Evolutionary conservation across 2,888 invertebrate genomes (phyloP), one percentile per base, ranked within the genome.

Genomic region (Falcaria lacertinaria): DNA sequence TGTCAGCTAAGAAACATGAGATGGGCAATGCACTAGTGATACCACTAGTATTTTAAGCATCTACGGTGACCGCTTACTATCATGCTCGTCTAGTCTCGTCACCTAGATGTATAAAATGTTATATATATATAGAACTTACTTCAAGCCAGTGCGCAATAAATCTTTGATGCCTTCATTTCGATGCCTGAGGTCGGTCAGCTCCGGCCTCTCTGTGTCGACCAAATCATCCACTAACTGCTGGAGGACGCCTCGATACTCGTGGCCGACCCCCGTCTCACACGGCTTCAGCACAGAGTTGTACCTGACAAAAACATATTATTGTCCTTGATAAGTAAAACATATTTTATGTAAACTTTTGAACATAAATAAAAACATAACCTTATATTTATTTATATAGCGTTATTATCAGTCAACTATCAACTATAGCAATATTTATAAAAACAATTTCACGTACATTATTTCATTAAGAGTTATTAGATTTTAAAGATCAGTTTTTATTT

Each of bases 121-220:
- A 11, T 16, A 28, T 13, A 36, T 32, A 35, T 25, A 3, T 34
- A 36, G 36, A 39, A 58, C 82, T 81, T 75, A 93, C 94, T 91
- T 92, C 42, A 94, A 90, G 3, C 93, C 92, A 36, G 76, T 86
- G 7, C 82, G 57, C 5, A 90, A 53, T 0, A 89, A 53, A 28
- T 92, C 91, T 57, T 93, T 93, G 33, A 93, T 86, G 15, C 92
- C 91, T 28, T 91, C 89, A 32, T 90, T 89, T 60, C 90, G 87
- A 50, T 89, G 89, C 35, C 88, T 87, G 36, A 94, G 69, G 64
- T 94, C 94, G 0, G 75, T 60, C 33, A 93, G 69, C n/a, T 92
- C 92, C 2, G 91, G 90, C 47, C 89, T 86, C 7, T 89, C 75
- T 0, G 91, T 85, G 64, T 91, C 86, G 33, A 93, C 87, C 37